Percentiles rank a stretch among this genome's conserved stretches.
Evolutionary conservation across 2,888 invertebrate genomes (phyloP).

Genomic region (Andrena camellia): DNA sequence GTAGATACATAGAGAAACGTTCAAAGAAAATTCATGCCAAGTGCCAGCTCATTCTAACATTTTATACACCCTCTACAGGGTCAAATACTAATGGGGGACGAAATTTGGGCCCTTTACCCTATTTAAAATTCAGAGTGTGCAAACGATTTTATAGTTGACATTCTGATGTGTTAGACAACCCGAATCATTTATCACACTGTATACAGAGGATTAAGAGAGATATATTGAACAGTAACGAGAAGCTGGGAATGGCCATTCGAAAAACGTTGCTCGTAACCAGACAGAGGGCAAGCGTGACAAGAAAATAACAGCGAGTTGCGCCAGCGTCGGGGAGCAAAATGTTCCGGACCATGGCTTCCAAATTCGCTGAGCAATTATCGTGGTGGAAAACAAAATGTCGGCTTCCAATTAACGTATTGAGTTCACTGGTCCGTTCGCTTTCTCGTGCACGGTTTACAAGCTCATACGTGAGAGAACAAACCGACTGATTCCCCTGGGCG

Average conservation of each 20-base stretch:
- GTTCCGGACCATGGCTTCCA: conserved; percentile 50
- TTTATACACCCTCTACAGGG: not conserved
- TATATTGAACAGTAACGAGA: conserved; percentile 23
- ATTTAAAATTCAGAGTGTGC: not conserved
- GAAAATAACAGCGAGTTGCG: conserved; percentile 23
- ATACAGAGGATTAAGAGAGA: not conserved
- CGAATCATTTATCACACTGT: not conserved
- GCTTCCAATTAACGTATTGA: conserved; percentile 64
- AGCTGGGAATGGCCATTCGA: conserved; percentile 13
- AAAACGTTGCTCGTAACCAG: conserved; percentile 13
- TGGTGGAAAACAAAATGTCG: conserved; percentile 60
- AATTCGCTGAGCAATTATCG: conserved; percentile 65
- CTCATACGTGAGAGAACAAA: conserved; percentile 3
- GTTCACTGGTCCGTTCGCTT: conserved; percentile 39
- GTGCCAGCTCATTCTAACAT: not conserved
- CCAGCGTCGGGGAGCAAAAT: conserved; percentile 38
- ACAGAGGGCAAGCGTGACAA: conserved; percentile 16
- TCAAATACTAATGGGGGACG: no score
- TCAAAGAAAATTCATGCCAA: no score
- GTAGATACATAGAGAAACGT: no score
- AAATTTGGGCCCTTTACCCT: not conserved
- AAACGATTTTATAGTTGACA: not conserved
- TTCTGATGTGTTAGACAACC: not conserved
- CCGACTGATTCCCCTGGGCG: not conserved
- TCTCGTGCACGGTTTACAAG: conserved; percentile 33